Base-by-base conservation (phyloP, 2,113 vertebrate genomes). In the Crypturellus undulatus region DNA sequence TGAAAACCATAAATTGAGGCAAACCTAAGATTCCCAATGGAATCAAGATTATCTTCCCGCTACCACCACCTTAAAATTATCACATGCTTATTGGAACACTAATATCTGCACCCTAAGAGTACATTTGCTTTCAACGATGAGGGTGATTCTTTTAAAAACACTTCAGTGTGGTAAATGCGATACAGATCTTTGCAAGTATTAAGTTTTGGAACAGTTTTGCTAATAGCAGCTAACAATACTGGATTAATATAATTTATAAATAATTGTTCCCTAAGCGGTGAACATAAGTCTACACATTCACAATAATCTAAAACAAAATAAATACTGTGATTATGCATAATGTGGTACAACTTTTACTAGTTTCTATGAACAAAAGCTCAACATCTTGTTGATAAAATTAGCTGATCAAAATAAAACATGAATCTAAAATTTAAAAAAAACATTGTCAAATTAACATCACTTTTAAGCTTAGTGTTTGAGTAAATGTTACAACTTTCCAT, bases 41-140 rank as follows among this genome's bases (percentile, higher is more conserved):
- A 98, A 98, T 98, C 98, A 98, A 98, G 98, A 98, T 98, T 97
- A 98, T 97, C 98, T 98, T 98, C 98, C 98, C 97, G 97, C 98
- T 97, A 98, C 97, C 98, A 98, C 98, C 98, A 97, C 97, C 97
- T 97, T 97, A 97, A 97, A 96, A 97, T 97, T 98, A 98, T 97
- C 96, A 98, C 97, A 98, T 97, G 97, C 98, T 97, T 97, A 98
- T 96, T 97, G 97, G 95, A 97, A 97, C 97, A 97, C 97, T 97
- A 97, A 96, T 95, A 96, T 91, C 96, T 91, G 96, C 96, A 96
- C 97, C 97, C 97, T 95, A 97, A 96, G 92, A 98, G 95, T 95
- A 98, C 97, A 97, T 96, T 95, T 96, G 96, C 97, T 98, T 97
- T 97, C 97, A 96, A 98, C 96, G n/a, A 97, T 97, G 98, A 98